A percentile compares a stretch with the other conserved stretches of the same genome.
phyloP scores from a whole-genome alignment of 2,113 vertebrate species.

The Corynorhinus townsendii region DNA sequence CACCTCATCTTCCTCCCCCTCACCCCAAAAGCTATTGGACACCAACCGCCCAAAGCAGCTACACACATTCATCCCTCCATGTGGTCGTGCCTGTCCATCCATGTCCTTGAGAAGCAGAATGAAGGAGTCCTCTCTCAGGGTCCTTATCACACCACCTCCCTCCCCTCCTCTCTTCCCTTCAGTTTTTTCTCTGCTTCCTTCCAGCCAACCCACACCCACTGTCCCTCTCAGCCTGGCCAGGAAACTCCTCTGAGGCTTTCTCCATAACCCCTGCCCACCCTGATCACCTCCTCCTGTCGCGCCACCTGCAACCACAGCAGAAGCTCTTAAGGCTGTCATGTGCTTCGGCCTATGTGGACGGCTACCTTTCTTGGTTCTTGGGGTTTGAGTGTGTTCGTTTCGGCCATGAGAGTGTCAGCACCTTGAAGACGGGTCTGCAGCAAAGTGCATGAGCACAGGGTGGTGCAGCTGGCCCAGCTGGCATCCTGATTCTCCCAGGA shows the following conservation, averaged over 20 bases:
- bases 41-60: too few species aligned
- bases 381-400: fast-evolving
- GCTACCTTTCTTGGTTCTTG: fast-evolving
- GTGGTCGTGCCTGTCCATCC: background rate
- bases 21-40: background rate
- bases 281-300: fast-evolving
- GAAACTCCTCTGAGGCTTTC: background rate
- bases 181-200: background rate
- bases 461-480: too few species aligned
- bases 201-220: background rate
- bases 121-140: too few species aligned
- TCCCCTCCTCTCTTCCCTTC: too few species aligned
- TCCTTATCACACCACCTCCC: background rate
- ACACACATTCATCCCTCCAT: fast-evolving
- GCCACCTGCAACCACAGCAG: fast-evolving
- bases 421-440: background rate
- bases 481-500: fast-evolving
- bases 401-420: fast-evolving
- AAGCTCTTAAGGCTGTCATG: fast-evolving
- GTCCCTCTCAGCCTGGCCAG: background rate
- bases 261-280: background rate
- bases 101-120: background rate
- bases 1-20: background rate
- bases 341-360: fast-evolving
- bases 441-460: fast-evolving